Base-by-base conservation (phyloP, 1,140 invertebrate species). In the Dolichoris vasculosae region DNA sequence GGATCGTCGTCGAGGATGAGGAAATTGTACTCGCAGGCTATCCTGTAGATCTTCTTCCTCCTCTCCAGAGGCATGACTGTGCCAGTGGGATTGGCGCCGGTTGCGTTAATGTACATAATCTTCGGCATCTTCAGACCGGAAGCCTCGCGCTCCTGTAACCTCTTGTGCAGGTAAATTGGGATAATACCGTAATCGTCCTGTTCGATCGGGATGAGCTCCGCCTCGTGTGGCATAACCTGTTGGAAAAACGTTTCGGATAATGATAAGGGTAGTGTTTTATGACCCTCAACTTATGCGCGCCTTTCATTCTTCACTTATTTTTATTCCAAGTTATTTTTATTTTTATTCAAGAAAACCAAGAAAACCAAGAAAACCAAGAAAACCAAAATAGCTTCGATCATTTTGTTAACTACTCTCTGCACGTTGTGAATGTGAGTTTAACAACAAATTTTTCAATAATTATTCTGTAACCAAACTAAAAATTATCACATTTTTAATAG, bases 1-100 rank as follows among this genome's bases (percentile, higher is more conserved):
- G 97, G 96, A 93, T 97, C 97, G 89, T 97, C 97, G 90, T 97
- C 97, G 0, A 97, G 89, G 82, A 97, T 97, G 0, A 97, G 88
- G 46, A 97, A 95, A 93, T 97, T 95, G 90, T 96, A 97, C 89
- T 95, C 94, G 90, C 95, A 96, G 35, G 96, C 96, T 87, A 97
- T 94, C 87, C 94, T 93, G 89, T 97, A 97, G 51, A 97, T 96
- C 91, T 95, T 94, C 84, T 94, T 94, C 75, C 96, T 94, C 85
- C 96, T 94, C 40, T 95, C 94, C n/a, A 95, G 90, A 0, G 95
- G 92, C 64, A 97, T 92, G 13, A 95, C 95, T 20, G 94, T 93
- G 13, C 96, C 97, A 0, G 95, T 96, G 9, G 97, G 97, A 91
- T 97, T 97, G 26, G 89, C 89, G 7, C 94, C 95, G 4, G 94